phyloP scores from a whole-genome alignment of 2,113 vertebrate genomes.

The Prochilodus magdalenae region DNA sequence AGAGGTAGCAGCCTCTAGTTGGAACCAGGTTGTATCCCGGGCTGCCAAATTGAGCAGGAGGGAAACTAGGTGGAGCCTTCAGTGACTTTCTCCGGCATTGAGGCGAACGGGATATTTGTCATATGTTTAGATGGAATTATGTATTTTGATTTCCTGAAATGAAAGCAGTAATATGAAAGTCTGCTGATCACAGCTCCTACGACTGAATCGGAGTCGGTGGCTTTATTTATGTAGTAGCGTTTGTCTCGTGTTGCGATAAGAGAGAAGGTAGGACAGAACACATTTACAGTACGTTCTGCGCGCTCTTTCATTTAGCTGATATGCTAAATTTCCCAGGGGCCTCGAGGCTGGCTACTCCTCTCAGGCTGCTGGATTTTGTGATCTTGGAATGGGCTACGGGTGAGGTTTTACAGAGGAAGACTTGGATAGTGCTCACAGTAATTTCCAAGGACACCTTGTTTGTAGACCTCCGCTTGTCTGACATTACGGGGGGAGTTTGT shows the following conservation, averaged over 20 bases:
- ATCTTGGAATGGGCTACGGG: background rate
- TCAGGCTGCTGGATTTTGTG: conserved; percentile 2
- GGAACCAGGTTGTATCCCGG: no score
- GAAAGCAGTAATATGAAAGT: conserved; percentile 21
- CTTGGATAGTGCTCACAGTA: background rate
- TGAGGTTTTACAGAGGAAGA: no score
- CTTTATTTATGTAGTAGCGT: conserved; percentile 15
- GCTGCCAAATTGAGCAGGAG: background rate
- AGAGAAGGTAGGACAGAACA: conserved; percentile 15
- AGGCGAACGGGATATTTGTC: background rate
- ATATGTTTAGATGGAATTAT: background rate
- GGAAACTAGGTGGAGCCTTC: background rate
- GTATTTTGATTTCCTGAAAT: conserved; percentile 24
- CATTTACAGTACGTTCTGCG: background rate
- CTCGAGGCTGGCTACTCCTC: background rate
- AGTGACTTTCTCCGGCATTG: background rate
- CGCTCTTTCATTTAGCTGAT: conserved; percentile 9
- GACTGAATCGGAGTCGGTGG: conserved; percentile 1
- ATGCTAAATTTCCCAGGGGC: conserved; percentile 7
- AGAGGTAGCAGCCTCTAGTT: no score
- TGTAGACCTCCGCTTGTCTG: background rate
- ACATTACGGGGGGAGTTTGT: background rate
- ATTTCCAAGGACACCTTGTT: background rate
- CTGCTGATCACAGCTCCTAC: background rate
- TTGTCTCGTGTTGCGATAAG: conserved; percentile 26